Percentiles rank a stretch among this genome's conserved stretches.
Conservation (phyloP, 2,113 vertebrate genomes). For the Petromus typicus region DNA sequence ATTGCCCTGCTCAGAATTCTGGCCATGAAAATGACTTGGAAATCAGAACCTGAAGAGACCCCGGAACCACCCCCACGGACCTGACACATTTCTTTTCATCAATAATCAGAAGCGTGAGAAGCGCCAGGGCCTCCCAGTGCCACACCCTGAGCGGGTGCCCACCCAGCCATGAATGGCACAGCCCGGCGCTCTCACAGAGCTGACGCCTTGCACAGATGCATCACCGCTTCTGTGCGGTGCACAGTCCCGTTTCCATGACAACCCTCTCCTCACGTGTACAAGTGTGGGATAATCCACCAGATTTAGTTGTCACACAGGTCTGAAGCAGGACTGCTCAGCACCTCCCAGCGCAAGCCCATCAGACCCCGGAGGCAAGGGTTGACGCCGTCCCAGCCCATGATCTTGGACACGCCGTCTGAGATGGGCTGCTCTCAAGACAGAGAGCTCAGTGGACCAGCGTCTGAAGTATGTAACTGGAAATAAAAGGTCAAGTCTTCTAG, state of each 20-base stretch:
- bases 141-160: neutral
- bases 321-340: neutral
- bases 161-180: neutral
- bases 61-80: neutral
- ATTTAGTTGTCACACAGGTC: neutral
- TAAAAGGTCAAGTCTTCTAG: constrained; percentile 48
- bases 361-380: neutral
- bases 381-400: neutral
- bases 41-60: neutral
- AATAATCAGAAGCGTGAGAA: neutral
- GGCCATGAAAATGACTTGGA: constrained; percentile 46
- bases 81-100: neutral
- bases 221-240: neutral
- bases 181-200: neutral
- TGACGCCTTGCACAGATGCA: neutral
- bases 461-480: neutral
- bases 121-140: neutral
- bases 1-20: neutral
- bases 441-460: neutral
- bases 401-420: neutral
- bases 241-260: constrained; percentile 23
- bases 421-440: neutral
- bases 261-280: neutral
- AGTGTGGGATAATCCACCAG: neutral
- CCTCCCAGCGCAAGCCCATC: neutral